A percentile compares a stretch with the other conserved stretches of the same genome.
Conservation (phyloP, 2,888 invertebrate species). For the Cryptocephalus moraei region DNA sequence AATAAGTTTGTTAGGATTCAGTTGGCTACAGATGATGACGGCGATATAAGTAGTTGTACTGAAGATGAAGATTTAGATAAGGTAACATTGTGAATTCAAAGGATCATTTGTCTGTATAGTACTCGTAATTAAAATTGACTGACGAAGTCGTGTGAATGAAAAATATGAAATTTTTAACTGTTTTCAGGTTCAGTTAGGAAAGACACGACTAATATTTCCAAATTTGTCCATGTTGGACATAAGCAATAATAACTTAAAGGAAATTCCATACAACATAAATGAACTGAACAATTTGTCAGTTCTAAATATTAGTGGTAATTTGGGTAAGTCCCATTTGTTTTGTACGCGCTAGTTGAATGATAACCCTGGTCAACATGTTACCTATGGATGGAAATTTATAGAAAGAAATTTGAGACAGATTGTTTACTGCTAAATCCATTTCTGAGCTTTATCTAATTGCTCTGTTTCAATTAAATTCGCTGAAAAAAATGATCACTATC, state of each 20-base stretch:
- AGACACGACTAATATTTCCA: conserved; percentile 75
- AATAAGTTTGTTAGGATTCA: conserved; percentile 76
- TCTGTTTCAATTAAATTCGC: too few species aligned
- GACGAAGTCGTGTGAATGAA: too few species aligned
- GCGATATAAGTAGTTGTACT: conserved; percentile 44
- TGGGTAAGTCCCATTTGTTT: conserved; percentile 37
- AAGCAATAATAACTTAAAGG: conserved; percentile 72
- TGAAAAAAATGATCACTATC: too few species aligned
- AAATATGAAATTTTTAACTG: neutral
- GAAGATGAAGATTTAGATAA: conserved; percentile 54
- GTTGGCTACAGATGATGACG: conserved; percentile 71
- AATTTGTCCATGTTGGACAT: conserved; percentile 91
- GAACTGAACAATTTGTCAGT: conserved; percentile 85
- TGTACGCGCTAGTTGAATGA: neutral
- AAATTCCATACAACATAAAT: conserved; percentile 74
- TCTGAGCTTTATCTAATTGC: too few species aligned
- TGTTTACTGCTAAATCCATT: too few species aligned
- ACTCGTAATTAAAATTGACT: too few species aligned
- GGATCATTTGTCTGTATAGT: neutral
- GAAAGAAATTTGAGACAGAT: too few species aligned
- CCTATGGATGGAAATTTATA: neutral
- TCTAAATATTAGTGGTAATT: conserved; percentile 81
- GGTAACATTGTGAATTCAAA: conserved; percentile 15
- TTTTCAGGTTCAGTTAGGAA: conserved; percentile 42
- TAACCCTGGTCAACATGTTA: neutral